phyloP scores from a whole-genome alignment of 2,113 vertebrate species.

The Panthera uncia region DNA sequence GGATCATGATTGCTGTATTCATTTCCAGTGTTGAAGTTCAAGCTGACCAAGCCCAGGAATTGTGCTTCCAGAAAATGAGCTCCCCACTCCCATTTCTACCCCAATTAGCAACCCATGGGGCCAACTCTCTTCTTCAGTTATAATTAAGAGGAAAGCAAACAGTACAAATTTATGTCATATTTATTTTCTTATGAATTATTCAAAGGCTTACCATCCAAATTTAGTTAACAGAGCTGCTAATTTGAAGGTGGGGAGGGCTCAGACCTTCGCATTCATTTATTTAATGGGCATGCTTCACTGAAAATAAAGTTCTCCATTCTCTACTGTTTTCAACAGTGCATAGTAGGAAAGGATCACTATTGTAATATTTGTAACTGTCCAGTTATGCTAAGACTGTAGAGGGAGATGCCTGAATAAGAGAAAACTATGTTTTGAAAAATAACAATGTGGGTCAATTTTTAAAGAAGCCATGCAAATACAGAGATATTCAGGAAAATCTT shows the following conservation, averaged over 20 bases:
- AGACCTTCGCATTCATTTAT: conserved; percentile 76
- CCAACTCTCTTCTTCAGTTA: conserved; percentile 78
- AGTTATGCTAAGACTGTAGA: background rate
- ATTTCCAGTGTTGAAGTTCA: conserved; percentile 49
- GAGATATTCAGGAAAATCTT: background rate
- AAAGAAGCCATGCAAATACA: background rate
- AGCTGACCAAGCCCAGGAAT: conserved; percentile 11
- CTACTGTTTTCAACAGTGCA: background rate
- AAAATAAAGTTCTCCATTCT: conserved; percentile 66
- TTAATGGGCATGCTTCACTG: conserved; percentile 80
- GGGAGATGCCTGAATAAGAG: background rate
- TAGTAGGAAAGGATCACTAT: background rate
- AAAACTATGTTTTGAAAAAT: background rate
- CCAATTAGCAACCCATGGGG: conserved; percentile 24
- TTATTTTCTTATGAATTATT: conserved; percentile 84
- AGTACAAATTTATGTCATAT: conserved; percentile 81
- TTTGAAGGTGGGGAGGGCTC: conserved; percentile 70
- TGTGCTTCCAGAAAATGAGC: conserved; percentile 18
- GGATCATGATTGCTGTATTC: conserved; percentile 76
- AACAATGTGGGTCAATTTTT: background rate
- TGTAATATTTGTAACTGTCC: background rate
- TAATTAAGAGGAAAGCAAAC: conserved; percentile 83
- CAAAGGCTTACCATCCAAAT: conserved; percentile 80
- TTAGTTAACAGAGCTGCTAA: conserved; percentile 78
- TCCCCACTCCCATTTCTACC: background rate